phyloP scores from a whole-genome alignment of 2,888 invertebrate species.

The Leptopilina drosophilae region DNA sequence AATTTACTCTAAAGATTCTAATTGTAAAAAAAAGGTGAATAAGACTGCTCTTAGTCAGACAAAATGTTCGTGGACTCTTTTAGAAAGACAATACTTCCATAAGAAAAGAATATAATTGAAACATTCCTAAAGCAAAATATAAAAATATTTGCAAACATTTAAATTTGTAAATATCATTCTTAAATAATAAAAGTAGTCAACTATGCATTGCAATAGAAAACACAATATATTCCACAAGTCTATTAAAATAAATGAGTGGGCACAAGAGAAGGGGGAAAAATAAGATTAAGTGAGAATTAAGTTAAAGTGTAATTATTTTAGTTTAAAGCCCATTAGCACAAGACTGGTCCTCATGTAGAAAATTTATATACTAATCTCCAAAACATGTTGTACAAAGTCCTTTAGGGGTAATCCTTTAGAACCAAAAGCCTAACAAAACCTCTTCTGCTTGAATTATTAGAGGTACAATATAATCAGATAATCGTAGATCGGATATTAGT shows the following conservation, averaged over 20 bases:
- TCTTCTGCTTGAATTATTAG: constrained; percentile 5
- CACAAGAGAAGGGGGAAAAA: background rate
- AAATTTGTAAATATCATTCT: too few relatives aligned
- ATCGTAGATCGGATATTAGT: background rate
- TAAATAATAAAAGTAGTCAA: too few relatives aligned
- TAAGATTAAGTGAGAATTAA: background rate
- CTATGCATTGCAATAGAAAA: too few relatives aligned
- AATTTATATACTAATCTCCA: constrained; percentile 13
- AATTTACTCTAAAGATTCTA: too few relatives aligned
- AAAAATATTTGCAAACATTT: too few relatives aligned
- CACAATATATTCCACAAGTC: too few relatives aligned
- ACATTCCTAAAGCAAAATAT: too few relatives aligned
- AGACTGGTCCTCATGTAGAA: background rate
- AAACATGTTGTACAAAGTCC: constrained; percentile 9
- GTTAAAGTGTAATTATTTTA: constrained; percentile 1
- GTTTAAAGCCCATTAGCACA: background rate
- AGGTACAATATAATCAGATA: constrained; percentile 16
- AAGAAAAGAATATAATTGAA: too few relatives aligned
- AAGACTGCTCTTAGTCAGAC: too few relatives aligned
- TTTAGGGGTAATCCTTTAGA: constrained; percentile 28
- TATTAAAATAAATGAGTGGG: background rate
- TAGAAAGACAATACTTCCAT: too few relatives aligned
- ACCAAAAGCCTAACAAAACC: constrained; percentile 22
- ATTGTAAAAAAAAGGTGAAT: too few relatives aligned
- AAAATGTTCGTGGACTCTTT: too few relatives aligned